Percentiles rank a stretch among this genome's conserved stretches.
Evolutionary conservation across 2,797 vertebrate species (phyloP).

Genomic region (Okamejei kenojei): DNA sequence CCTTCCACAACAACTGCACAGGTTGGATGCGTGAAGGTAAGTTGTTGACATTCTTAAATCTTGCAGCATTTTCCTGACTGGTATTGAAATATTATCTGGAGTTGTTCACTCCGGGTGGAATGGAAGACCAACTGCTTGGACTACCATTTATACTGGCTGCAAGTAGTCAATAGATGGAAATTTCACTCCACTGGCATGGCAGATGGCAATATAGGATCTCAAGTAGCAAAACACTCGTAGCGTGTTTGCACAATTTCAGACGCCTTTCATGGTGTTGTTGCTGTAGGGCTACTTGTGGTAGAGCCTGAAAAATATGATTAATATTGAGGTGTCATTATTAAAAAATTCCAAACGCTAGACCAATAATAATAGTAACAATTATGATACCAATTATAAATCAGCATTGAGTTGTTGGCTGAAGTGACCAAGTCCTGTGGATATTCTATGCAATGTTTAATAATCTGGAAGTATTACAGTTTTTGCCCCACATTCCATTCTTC

Average conservation of each 20-base stretch:
- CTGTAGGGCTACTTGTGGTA: conserved; percentile 5
- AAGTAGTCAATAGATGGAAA: conserved; percentile 66
- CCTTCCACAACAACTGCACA: conserved; percentile 81
- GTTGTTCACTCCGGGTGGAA: conserved; percentile 76
- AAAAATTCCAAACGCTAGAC: not conserved
- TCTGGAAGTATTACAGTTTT: no score
- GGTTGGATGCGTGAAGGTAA: conserved; percentile 90
- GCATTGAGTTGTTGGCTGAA: no score
- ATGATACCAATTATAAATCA: not conserved
- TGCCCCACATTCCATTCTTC: no score
- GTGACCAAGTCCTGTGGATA: no score
- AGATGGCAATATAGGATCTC: conserved; percentile 65
- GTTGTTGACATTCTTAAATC: conserved; percentile 76
- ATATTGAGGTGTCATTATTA: not conserved
- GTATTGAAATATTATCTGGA: conserved; percentile 63
- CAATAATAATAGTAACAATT: not conserved
- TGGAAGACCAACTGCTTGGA: conserved; percentile 74
- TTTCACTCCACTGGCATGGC: conserved; percentile 82
- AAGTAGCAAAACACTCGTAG: conserved; percentile 63
- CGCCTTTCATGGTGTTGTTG: conserved; percentile 76
- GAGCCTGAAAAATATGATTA: conserved; percentile 26
- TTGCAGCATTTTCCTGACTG: conserved; percentile 69
- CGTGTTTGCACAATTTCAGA: conserved; percentile 64
- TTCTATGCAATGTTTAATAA: no score
- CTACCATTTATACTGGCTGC: conserved; percentile 72